Evolutionary conservation across 1,140 invertebrate genomes (phyloP).

Genomic region (Atta colombica): DNA sequence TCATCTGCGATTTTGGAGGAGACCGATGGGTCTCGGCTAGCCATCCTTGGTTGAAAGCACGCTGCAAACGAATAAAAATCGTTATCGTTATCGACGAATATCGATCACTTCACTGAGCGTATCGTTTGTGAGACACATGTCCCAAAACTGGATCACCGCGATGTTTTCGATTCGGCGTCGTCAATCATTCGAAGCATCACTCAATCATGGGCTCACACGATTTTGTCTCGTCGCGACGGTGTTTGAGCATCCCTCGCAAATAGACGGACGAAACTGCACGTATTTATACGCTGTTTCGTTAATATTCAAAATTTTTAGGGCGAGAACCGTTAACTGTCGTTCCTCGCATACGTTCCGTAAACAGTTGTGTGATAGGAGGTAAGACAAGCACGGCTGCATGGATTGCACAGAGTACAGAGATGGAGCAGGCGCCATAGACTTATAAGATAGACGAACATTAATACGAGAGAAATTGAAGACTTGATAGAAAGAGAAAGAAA

Average conservation of each 20-base stretch:
- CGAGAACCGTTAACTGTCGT: conserved; percentile 37
- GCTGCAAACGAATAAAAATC: neutral
- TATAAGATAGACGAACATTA: too few species aligned
- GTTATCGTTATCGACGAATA: conserved; percentile 40
- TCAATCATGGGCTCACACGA: neutral
- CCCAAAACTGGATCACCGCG: conserved; percentile 26
- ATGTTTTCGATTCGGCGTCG: neutral
- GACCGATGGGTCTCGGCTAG: conserved; percentile 80
- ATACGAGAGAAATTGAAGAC: too few species aligned
- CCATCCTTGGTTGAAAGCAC: conserved; percentile 74
- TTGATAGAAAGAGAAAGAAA: too few species aligned
- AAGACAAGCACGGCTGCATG: neutral
- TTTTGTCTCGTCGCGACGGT: neutral
- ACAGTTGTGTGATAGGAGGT: neutral
- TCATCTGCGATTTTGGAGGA: conserved; percentile 84
- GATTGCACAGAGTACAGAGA: too few species aligned
- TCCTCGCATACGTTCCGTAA: conserved; percentile 8
- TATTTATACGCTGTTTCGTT: neutral
- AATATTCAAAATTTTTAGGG: neutral
- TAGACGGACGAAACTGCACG: neutral
- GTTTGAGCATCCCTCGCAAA: neutral
- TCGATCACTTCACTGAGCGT: neutral
- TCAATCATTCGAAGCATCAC: neutral
- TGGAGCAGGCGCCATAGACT: too few species aligned
- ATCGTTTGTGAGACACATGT: neutral